Base-by-base conservation (phyloP, 2,797 vertebrate species). In the Neosalanx taihuensis region DNA sequence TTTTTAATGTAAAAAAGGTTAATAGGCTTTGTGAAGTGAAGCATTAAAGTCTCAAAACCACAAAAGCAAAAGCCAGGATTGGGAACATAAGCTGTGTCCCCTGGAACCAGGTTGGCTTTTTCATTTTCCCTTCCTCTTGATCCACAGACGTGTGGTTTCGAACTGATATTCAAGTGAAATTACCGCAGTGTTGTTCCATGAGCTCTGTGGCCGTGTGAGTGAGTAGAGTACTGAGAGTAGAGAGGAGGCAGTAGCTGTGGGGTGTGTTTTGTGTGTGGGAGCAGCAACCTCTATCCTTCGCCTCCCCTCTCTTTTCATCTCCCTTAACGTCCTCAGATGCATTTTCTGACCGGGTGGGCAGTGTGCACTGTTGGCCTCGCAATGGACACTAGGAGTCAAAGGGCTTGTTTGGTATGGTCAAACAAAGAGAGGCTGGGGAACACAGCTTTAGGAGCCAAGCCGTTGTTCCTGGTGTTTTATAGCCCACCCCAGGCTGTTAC, bases 221-320 rank as follows among this genome's bases (percentile, higher is more conserved):
- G n/a, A n/a, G n/a, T n/a, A n/a, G n/a, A n/a, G n/a, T n/a, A 53
- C 64, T 51, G 46, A 51, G 64, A 4, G 29, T 13, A 49, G 20
- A 6, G 46, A 51, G 26, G 29, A 6, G 18, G 41, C 23, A 17
- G 62, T 9, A 33, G 18, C 62, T 35, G 17, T 13, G 51, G 46
- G 64, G 26, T 49, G 35, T 58, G 18, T 58, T 46, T n/a, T 29
- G 58, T 18, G 46, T 67, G 26, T 67, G 64, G 64, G 46, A 53
- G 64, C 46, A 67, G 64, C 17, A 53, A 67, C 64, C 64, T 67
- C 64, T 67, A 46, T 2, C 46, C 64, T 67, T 46, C 31, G 10
- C 62, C 31, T 64, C 33, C n/a, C 61, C 6, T 64, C 33, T 64
- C 33, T 15, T 64, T 41, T 33, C n/a, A 56, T n/a, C 51, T 37